These are phyloP conservation scores for Tiliqua scincoides DNA, from an alignment of 2,113 vertebrate genomes.

Conservation along the genomic window DNA sequence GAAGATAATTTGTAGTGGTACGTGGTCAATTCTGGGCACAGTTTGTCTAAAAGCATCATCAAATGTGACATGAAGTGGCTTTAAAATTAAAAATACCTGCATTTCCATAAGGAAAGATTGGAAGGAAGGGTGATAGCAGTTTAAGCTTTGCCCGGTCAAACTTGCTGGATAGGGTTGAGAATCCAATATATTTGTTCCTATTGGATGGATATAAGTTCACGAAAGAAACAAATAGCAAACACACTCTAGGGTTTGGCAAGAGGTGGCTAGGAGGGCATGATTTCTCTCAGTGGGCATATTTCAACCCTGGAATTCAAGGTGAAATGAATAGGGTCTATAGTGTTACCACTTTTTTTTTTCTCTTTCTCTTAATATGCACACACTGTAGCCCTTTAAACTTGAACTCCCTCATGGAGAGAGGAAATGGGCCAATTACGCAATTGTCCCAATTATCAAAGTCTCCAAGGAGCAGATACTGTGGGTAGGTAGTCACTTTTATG, in stretches of 20 bases:
- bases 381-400: conserved; percentile 31
- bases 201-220: conserved; percentile 26
- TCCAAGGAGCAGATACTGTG: not conserved
- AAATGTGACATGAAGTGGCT: accelerated
- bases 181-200: conserved; percentile 12
- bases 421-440: conserved; percentile 29
- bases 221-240: conserved; percentile 16
- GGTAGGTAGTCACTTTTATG: conserved; percentile 38
- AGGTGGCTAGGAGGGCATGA: not conserved
- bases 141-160: conserved; percentile 30
- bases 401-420: conserved; percentile 9
- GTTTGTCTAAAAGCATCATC: not conserved
- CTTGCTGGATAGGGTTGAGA: conserved; percentile 19
- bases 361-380: not conserved
- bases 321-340: conserved; percentile 11
- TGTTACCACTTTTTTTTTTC: not conserved
- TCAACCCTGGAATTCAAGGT: conserved; percentile 29
- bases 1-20: conserved; percentile 38
- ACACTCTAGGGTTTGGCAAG: not conserved
- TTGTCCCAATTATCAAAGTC: not conserved
- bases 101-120: conserved; percentile 38
- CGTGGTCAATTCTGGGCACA: conserved; percentile 1
- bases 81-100: conserved; percentile 49
- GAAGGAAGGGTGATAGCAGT: conserved; percentile 43
- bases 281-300: conserved; percentile 35